phyloP scores from a whole-genome alignment of 1,140 invertebrate species.

The Oppia nitens region DNA sequence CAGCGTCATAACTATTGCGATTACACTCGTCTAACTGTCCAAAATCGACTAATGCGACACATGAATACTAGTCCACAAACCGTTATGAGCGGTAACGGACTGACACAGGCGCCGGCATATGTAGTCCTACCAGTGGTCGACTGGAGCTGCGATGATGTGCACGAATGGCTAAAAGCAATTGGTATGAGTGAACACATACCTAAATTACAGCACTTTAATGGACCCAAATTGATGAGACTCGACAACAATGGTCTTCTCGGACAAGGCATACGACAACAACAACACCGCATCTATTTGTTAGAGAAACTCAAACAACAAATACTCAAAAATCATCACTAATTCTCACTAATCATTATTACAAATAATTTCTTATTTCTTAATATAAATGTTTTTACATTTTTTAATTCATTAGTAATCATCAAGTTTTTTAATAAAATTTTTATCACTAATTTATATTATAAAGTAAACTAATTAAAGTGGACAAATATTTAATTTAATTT shows the following conservation, averaged over 20 bases:
- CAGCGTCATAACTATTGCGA: conserved; percentile 21
- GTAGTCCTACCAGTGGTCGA: conserved; percentile 24
- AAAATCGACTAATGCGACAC: conserved; percentile 17
- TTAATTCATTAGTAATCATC: no score
- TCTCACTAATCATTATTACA: no score
- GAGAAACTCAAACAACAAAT: conserved; percentile 17
- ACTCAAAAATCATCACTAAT: conserved; percentile 5
- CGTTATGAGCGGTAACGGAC: neutral
- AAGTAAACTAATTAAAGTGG: no score
- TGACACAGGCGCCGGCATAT: neutral
- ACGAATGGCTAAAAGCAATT: conserved; percentile 35
- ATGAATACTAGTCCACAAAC: conserved; percentile 3
- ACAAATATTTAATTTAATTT: no score
- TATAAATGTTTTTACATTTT: no score
- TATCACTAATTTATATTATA: no score
- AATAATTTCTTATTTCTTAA: no score
- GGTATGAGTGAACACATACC: conserved; percentile 35
- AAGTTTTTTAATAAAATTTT: no score
- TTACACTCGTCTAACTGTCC: conserved; percentile 4
- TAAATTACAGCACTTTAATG: conserved; percentile 33
- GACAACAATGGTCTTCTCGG: conserved; percentile 35
- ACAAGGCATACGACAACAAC: conserved; percentile 36
- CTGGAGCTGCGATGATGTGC: conserved; percentile 34
- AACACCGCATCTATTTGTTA: conserved; percentile 35
- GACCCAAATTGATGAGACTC: conserved; percentile 31